These are phyloP conservation scores for Lordiphosa collinella DNA, from an alignment of 1,140 invertebrate genomes.

Conservation along the genomic window DNA sequence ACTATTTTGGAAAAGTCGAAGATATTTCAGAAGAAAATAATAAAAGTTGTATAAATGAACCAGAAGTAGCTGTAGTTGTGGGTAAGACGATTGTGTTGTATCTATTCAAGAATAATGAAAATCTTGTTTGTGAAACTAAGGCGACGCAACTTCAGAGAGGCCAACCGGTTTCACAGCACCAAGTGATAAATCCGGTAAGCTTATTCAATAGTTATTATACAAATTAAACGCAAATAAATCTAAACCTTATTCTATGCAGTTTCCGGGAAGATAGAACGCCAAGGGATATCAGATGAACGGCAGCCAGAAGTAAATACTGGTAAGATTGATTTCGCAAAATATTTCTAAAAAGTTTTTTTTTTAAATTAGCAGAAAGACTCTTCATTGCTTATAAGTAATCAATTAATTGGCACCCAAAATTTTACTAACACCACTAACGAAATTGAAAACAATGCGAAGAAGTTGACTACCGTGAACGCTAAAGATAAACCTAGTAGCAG, in stretches of 20 bases:
- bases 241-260: neutral
- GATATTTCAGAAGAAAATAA: too few species aligned
- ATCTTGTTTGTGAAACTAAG: too few species aligned
- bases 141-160: too few species aligned
- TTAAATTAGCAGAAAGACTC: constrained; percentile 65
- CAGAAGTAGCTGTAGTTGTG: too few species aligned
- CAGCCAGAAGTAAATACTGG: constrained; percentile 53
- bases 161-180: too few species aligned
- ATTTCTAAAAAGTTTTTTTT: constrained; percentile 47
- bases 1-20: too few species aligned
- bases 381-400: constrained; percentile 55
- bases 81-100: too few species aligned
- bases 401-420: constrained; percentile 62
- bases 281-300: neutral
- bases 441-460: constrained; percentile 43
- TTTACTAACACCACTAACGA: constrained; percentile 33
- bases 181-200: too few species aligned
- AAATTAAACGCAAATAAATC: too few species aligned
- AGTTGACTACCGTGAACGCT: constrained; percentile 20
- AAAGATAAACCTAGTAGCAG: constrained; percentile 45
- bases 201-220: too few species aligned
- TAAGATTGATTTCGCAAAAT: constrained; percentile 31
- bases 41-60: too few species aligned
- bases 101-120: too few species aligned
- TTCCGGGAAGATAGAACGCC: neutral